Base-by-base conservation (phyloP, 2,797 vertebrate species). In the Galaxias olidus region DNA sequence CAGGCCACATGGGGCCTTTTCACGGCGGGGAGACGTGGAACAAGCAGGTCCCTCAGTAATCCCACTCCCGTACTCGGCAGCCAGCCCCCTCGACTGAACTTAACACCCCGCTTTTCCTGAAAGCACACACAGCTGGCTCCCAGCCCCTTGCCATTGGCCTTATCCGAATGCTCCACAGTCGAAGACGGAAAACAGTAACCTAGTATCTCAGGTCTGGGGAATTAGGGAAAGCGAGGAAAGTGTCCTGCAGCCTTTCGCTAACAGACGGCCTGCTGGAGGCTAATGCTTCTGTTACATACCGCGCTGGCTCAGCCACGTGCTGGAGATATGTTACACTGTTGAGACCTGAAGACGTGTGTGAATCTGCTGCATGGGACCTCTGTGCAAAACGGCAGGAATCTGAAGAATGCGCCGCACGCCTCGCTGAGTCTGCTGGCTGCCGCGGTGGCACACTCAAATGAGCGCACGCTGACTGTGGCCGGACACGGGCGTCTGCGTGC, bases 201-300 rank as follows among this genome's bases (percentile, higher is more conserved):
- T 3, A 59, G 17, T 20, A 48, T 11, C 19, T 46, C 58, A n/a
- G 41, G 13, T 18, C 40, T 55, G 53, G 19, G 30, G 11, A 8
- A 40, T 9, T 18, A 47, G 53, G 19, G 49, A 14, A 3, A 8
- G 48, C 1, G 4, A 41, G 20, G 20, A 11, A 54, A 54, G 51
- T 17, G 20, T 0, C 1, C 62, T 43, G 41, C 5, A 47, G n/a
- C 4, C 15, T 48, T 17, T 59, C n/a, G 44, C 17, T 1, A 40
- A 15, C 1, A 61, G 69, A 61, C 30, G 63, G 54, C 55, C 51
- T 63, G 60, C 59, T 17, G 61, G 44, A 12, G 30, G 14, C 13
- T 14, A 65, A 48, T 56, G 61, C 73, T 74, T 70, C 50, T 41
- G 53, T 67, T 64, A 56, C 58, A 71, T 69, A 79, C 50, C 53